Base-by-base conservation (phyloP, 1,140 invertebrate genomes). In the Zaprionus camerounensis region DNA sequence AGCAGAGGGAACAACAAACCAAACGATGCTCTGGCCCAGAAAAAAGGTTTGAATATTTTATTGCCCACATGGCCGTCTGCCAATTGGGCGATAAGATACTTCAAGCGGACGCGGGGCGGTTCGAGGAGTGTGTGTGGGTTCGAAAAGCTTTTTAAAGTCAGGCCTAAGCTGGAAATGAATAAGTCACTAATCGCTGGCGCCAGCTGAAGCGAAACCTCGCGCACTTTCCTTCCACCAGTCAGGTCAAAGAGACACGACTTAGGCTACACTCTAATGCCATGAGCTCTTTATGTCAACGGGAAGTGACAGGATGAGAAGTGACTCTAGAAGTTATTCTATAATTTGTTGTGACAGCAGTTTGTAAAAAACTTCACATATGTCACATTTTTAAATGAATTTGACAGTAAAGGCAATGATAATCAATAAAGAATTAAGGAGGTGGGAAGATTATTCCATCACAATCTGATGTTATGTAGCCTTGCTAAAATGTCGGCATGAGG, bases 1-100 rank as follows among this genome's bases (percentile, higher is more conserved):
- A 44, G 41, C 15, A 44, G 7, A n/a, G 2, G 12, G 12, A 34
- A 44, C 41, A 73, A 58, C 63, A n/a, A 59, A 44, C 24, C 34
- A 12, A 59, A 53, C 31, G 26, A 22, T 57, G 34, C 34, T 17
- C 31, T 7, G 26, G 34, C 68, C 17, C 53, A 46, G 28, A 24
- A 69, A 74, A 80, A 71, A 67, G 80, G 73, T 71, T 78, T 87
- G 77, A 87, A 87, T 82, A 78, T 87, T 87, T 87, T 82, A 87
- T 83, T 78, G 63, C 28, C 64, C 56, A 36, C 71, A 75, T 53
- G 70, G 41, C 71, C 71, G 75, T 69, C 72, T 74, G 84, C 74
- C 78, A 83, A 82, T 81, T 83, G 82, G 65, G 76, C 69, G 84
- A 87, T 87, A 83, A 87, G 80, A 71, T 66, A 44, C 53, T 41